Percentiles rank a stretch among this genome's conserved stretches.
Evolutionary conservation across 2,888 invertebrate species (phyloP).

Genomic region (Pharmacophagus antenor): DNA sequence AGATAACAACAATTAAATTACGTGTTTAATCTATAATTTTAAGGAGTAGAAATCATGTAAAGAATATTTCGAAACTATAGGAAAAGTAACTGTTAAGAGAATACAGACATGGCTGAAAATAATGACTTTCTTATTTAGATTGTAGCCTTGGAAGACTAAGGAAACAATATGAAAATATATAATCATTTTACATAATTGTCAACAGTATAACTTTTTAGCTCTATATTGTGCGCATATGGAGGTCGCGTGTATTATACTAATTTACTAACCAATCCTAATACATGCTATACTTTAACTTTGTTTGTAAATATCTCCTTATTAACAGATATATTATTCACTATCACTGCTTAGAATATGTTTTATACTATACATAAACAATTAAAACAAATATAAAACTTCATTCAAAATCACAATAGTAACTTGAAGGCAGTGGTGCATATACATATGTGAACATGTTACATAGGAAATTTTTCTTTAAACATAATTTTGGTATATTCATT

Average conservation of each 20-base stretch:
- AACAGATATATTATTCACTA: conserved; percentile 30
- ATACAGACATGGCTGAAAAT: neutral
- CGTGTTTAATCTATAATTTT: neutral
- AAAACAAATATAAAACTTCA: conserved; percentile 54
- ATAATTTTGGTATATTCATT: conserved; percentile 33
- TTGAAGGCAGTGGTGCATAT: conserved; percentile 71
- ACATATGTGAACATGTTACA: conserved; percentile 50
- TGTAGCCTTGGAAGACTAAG: neutral
- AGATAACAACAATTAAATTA: conserved; percentile 15
- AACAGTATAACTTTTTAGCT: conserved; percentile 18
- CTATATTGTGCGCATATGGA: conserved; percentile 46
- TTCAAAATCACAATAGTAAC: conserved; percentile 58
- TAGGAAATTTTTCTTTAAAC: conserved; percentile 46
- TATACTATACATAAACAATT: conserved; percentile 46
- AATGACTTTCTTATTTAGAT: neutral
- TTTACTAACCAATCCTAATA: conserved; percentile 13
- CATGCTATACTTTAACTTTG: conserved; percentile 10
- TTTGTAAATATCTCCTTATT: conserved; percentile 39
- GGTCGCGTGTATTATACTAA: conserved; percentile 33
- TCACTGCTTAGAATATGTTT: conserved; percentile 34
- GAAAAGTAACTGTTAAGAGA: too few relatives aligned
- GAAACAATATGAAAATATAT: conserved; percentile 20
- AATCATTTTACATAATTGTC: conserved; percentile 12
- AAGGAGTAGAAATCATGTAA: neutral
- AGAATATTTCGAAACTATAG: neutral